Percentiles rank a stretch among this genome's conserved stretches.
phyloP scores from a whole-genome alignment of 2,888 invertebrate genomes.

The Pyralis farinalis region DNA sequence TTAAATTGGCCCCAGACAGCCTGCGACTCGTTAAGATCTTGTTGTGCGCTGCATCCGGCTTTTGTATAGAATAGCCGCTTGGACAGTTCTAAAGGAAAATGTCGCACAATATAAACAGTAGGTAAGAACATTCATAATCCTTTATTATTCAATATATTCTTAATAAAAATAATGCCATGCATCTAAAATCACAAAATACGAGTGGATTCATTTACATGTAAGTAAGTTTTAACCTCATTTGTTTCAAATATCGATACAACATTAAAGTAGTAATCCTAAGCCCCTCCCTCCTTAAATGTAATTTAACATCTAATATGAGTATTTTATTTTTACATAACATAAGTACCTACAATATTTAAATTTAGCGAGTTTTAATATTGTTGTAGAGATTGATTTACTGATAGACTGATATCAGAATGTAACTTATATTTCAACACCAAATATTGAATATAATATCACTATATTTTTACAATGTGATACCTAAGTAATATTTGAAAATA shows the following conservation, averaged over 20 bases:
- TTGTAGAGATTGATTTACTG: too few relatives aligned
- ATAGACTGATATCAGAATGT: too few relatives aligned
- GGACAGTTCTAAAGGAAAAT: background rate
- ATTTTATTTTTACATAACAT: constrained; percentile 2
- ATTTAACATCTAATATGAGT: constrained; percentile 16
- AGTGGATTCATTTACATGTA: constrained; percentile 10
- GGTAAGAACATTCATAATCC: too few relatives aligned
- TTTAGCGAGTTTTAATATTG: background rate
- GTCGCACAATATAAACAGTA: background rate
- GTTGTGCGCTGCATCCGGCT: background rate
- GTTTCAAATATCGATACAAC: constrained; percentile 26
- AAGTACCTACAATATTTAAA: background rate
- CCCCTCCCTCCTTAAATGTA: constrained; percentile 45
- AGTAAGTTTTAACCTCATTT: constrained; percentile 17
- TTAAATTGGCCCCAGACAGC: constrained; percentile 7
- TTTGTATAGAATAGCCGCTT: background rate
- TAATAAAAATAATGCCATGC: constrained; percentile 1
- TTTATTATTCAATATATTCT: too few relatives aligned
- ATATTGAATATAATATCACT: too few relatives aligned
- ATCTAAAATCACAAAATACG: constrained; percentile 8
- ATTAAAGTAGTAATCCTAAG: constrained; percentile 33
- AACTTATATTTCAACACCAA: too few relatives aligned
- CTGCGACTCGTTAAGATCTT: constrained; percentile 1
- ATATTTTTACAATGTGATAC: too few relatives aligned
- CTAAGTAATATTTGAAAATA: too few relatives aligned